Conservation (phyloP, 1,140 invertebrate genomes). For the Anastrepha ludens region DNA sequence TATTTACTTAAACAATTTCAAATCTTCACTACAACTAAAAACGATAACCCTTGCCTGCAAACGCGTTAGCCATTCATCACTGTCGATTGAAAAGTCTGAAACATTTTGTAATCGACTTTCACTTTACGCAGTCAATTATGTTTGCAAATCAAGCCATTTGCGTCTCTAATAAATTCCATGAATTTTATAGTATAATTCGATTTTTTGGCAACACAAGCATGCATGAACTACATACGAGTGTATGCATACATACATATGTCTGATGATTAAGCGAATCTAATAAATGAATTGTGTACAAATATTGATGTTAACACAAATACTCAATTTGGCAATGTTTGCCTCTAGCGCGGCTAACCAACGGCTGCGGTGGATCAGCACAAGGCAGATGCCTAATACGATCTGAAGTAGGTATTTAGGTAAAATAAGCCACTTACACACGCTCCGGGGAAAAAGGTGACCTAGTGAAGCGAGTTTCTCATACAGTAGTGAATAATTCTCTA, state of each 20-base stretch:
- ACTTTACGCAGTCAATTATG: neutral
- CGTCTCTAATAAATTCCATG: neutral
- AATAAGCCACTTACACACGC: too few relatives aligned
- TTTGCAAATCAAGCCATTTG: neutral
- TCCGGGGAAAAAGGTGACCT: too few relatives aligned
- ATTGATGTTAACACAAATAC: neutral
- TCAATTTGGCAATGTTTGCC: too few relatives aligned
- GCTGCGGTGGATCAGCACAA: too few relatives aligned
- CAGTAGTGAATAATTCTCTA: too few relatives aligned
- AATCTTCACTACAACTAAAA: neutral
- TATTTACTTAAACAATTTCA: neutral
- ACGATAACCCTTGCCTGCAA: neutral
- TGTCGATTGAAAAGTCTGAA: neutral
- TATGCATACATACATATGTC: neutral
- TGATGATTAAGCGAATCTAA: too few relatives aligned
- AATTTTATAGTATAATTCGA: neutral
- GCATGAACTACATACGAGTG: neutral
- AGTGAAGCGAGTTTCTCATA: too few relatives aligned
- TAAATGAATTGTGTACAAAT: neutral
- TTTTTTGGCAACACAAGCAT: neutral
- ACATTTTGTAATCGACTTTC: conserved; percentile 36
- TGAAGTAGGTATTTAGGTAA: too few relatives aligned
- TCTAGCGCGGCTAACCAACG: too few relatives aligned
- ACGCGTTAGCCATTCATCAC: conserved; percentile 1
- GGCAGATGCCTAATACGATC: too few relatives aligned